Evolutionary conservation across 2,888 invertebrate genomes (phyloP), one percentile per base, ranked within the genome.

Genomic region (Aphrophora alni): DNA sequence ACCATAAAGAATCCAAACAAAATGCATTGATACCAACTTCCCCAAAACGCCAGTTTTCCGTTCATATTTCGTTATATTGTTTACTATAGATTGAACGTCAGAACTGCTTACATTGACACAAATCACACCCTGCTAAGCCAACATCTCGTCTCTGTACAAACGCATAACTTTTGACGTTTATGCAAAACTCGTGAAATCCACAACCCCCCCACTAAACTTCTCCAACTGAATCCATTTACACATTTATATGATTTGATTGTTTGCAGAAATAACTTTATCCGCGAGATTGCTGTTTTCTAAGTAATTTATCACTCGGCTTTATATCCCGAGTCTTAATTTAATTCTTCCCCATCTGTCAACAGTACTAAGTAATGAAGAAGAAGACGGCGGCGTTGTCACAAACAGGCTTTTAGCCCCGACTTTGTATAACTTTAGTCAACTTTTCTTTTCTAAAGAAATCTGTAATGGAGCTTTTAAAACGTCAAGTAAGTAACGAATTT

Each of bases 401-500:
- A 59, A 59, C 59, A 59, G 14, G 59, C 59, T 59, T 59, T 59
- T 59, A 59, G 59, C 44, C 44, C 44, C 44, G 14, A 21, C 59
- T 59, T 59, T 59, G 59, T 59, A 10, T 21, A 59, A 59, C 59
- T 59, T 59, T 33, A 21, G 10, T 21, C 5, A 59, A 59, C 59
- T 59, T 59, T n/a, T n/a, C n/a, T n/a, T n/a, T n/a, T 59, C 59
- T 59, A 59, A 59, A 59, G 59, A 59, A n/a, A 59, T 21, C 59
- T 7, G 59, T 59, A 59, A 59, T 59, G 59, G 59, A 59, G 59
- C 59, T 59, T 59, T 59, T 59, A 59, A 59, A 59, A 59, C 21
- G 59, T 59, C 59, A 59, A 21, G 5, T 21, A 14, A 59, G 21
- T 4, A 8, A 59, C 21, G 59, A 4, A 21, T 21, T n/a, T 59